These are phyloP conservation scores for Ctenicera cuprea DNA, from an alignment of 2,888 invertebrate genomes.

Conservation along the genomic window DNA sequence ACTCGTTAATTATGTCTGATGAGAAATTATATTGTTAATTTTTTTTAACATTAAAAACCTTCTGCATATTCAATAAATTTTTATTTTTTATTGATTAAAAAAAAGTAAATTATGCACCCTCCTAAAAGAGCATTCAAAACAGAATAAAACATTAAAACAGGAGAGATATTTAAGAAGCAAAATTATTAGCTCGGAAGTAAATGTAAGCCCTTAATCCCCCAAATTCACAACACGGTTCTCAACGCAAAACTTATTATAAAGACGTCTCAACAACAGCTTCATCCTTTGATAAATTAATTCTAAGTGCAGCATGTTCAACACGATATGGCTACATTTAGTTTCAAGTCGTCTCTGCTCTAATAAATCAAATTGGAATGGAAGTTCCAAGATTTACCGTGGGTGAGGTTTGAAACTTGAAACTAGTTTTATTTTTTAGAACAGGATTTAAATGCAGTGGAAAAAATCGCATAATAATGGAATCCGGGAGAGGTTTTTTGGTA, in stretches of 20 bases:
- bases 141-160: too few species aligned
- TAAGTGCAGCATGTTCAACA: background rate
- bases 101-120: too few species aligned
- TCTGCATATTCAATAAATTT: too few species aligned
- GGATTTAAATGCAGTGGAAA: background rate
- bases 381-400: background rate
- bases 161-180: too few species aligned
- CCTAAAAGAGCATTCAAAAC: too few species aligned
- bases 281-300: slow-evolving; percentile 2
- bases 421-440: background rate
- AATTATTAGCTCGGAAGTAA: too few species aligned
- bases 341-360: background rate
- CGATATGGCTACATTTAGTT: background rate
- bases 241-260: background rate
- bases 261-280: background rate
- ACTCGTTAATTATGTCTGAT: too few species aligned
- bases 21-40: too few species aligned
- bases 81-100: too few species aligned
- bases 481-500: background rate
- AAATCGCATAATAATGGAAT: too few species aligned
- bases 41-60: too few species aligned
- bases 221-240: background rate
- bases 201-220: background rate
- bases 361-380: background rate
- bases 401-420: slow-evolving; percentile 3